Evolutionary conservation across 2,888 invertebrate species (phyloP).

Genomic region (Perizoma flavofasciatum): DNA sequence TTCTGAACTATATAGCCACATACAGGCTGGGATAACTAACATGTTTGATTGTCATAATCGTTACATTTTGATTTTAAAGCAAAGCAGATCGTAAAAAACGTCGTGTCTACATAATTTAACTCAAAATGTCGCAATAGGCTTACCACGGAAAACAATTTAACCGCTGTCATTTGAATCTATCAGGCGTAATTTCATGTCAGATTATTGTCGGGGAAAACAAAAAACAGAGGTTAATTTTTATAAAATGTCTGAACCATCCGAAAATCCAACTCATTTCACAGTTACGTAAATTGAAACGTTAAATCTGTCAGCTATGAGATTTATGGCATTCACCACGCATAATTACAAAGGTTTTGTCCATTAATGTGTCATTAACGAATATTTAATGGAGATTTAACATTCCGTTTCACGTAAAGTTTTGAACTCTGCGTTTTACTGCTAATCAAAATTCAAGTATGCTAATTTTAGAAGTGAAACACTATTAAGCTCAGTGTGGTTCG

Average conservation of each 20-base stretch:
- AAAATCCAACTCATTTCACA: constrained; percentile 38
- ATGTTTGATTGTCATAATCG: no score
- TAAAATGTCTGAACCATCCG: constrained; percentile 23
- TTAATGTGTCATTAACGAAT: constrained; percentile 59
- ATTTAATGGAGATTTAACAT: constrained; percentile 62
- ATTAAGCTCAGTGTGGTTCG: constrained; percentile 51
- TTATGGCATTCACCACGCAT: constrained; percentile 58
- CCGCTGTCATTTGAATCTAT: constrained; percentile 13
- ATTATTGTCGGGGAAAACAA: constrained; percentile 11
- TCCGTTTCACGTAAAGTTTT: constrained; percentile 46
- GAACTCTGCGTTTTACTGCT: constrained; percentile 69
- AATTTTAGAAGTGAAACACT: constrained; percentile 64
- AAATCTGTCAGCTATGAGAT: constrained; percentile 44
- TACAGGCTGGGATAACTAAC: no score
- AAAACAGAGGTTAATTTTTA: constrained; percentile 29
- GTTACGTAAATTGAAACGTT: constrained; percentile 42
- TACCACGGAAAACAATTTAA: constrained; percentile 10
- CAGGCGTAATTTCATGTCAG: constrained; percentile 8
- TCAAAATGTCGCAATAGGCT: no score
- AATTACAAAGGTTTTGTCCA: constrained; percentile 70
- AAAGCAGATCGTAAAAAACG: no score
- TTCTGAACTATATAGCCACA: no score
- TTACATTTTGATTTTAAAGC: no score
- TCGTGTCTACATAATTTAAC: no score
- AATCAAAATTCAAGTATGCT: constrained; percentile 80